Conservation (phyloP, 2,113 vertebrate genomes). For the Peromyscus californicus region DNA sequence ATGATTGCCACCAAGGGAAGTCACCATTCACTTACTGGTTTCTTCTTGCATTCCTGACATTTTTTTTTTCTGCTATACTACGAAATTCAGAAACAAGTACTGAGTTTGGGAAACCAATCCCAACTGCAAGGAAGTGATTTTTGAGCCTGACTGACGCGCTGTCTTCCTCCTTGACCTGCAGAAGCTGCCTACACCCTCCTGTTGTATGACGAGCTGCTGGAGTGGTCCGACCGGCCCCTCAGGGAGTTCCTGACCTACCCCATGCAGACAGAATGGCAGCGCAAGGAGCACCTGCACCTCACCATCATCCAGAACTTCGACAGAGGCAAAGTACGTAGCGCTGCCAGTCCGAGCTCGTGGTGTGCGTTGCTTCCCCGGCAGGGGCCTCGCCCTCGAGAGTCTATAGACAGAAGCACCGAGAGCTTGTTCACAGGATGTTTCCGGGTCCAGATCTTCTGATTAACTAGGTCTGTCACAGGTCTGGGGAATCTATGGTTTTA, state of each 20-base stretch:
- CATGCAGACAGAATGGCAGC: constrained; percentile 99
- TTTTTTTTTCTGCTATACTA: background rate
- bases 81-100: background rate
- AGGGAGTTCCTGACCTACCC: constrained; percentile 98
- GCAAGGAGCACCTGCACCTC: constrained; percentile 97
- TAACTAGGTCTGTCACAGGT: background rate
- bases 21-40: background rate
- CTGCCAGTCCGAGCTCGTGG: accelerated
- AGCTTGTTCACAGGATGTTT: background rate
- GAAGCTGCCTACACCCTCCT: constrained; percentile 98
- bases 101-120: background rate
- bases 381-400: background rate
- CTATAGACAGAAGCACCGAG: background rate
- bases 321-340: constrained; percentile 89
- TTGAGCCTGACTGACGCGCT: background rate
- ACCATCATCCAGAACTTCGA: constrained; percentile 99
- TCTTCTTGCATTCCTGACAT: background rate
- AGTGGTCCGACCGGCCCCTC: constrained; percentile 97
- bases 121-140: background rate
- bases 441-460: background rate
- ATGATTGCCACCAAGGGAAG: background rate
- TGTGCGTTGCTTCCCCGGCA: background rate
- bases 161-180: constrained; percentile 79
- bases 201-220: constrained; percentile 96
- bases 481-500: background rate